Evolutionary conservation across 2,888 invertebrate species (phyloP).

Genomic region (Caenorhabditis japonica): DNA sequence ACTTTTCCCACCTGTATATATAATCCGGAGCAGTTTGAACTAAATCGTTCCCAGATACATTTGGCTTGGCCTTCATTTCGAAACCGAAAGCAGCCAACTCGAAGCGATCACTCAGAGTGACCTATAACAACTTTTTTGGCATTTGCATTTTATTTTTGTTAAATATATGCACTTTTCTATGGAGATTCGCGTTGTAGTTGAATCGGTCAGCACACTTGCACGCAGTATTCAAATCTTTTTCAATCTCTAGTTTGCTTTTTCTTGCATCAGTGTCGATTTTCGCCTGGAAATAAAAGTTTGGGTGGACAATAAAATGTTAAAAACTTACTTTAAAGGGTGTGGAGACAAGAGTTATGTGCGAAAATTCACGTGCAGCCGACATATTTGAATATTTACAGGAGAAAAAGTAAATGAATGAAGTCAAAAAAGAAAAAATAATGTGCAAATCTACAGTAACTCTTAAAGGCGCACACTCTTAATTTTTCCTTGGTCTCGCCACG

Average conservation of each 20-base stretch:
- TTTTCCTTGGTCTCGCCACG: background rate
- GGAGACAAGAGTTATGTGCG: slow-evolving; percentile 22
- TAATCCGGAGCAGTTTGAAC: too few species aligned
- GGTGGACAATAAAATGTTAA: background rate
- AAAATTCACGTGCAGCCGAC: slow-evolving; percentile 28
- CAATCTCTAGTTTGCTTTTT: slow-evolving; percentile 25
- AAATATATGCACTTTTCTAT: slow-evolving; percentile 21
- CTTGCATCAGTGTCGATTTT: slow-evolving; percentile 15
- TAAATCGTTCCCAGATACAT: background rate
- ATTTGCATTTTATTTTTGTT: background rate
- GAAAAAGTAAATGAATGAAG: too few species aligned
- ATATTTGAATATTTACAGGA: too few species aligned
- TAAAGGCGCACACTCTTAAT: slow-evolving; percentile 10
- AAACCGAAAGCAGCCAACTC: slow-evolving; percentile 30
- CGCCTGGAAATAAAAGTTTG: slow-evolving; percentile 10
- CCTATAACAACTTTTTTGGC: slow-evolving; percentile 4
- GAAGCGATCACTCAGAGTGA: slow-evolving; percentile 36
- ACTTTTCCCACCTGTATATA: slow-evolving; percentile 39
- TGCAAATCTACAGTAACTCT: slow-evolving; percentile 5
- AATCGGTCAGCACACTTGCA: slow-evolving; percentile 38
- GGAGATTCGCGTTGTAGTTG: slow-evolving; percentile 38
- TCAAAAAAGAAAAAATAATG: background rate
- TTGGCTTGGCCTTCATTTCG: slow-evolving; percentile 27
- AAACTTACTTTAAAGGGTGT: slow-evolving; percentile 41
- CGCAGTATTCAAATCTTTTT: slow-evolving; percentile 38